Percentiles rank a stretch among this genome's conserved stretches.
Conservation (phyloP, 2,888 invertebrate genomes). For the Germaria angustata region DNA sequence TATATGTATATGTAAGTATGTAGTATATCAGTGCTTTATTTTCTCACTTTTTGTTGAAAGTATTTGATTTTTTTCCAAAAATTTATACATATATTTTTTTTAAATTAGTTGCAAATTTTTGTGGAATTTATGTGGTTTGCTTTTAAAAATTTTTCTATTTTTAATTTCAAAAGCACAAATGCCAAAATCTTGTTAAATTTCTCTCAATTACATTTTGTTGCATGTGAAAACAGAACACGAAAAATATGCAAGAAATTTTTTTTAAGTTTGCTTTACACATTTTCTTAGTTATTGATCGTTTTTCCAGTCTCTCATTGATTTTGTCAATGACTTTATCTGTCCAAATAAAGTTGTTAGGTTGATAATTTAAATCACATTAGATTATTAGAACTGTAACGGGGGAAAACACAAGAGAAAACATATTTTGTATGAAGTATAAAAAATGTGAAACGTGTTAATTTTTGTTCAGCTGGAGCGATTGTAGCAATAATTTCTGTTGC, state of each 20-base stretch:
- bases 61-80: slow-evolving; percentile 47
- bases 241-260: slow-evolving; percentile 15
- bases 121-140: slow-evolving; percentile 25
- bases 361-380: slow-evolving; percentile 19
- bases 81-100: slow-evolving; percentile 1
- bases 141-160: neutral
- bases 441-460: slow-evolving; percentile 16
- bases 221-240: neutral
- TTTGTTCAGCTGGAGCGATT: neutral
- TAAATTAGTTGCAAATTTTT: slow-evolving; percentile 16
- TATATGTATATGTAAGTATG: too few species aligned
- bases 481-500: too few species aligned
- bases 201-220: neutral
- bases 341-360: slow-evolving; percentile 26
- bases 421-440: too few species aligned
- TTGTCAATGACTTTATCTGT: slow-evolving; percentile 22
- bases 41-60: slow-evolving; percentile 44
- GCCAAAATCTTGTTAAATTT: slow-evolving; percentile 29
- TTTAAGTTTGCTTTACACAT: neutral
- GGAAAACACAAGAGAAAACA: neutral
- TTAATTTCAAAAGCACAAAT: slow-evolving; percentile 41
- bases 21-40: slow-evolving; percentile 22
- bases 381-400: slow-evolving; percentile 27
- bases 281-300: slow-evolving; percentile 15
- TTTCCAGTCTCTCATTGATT: slow-evolving; percentile 16